Evolutionary conservation across 2,797 vertebrate species (phyloP).

Genomic region (Chelon auratus): DNA sequence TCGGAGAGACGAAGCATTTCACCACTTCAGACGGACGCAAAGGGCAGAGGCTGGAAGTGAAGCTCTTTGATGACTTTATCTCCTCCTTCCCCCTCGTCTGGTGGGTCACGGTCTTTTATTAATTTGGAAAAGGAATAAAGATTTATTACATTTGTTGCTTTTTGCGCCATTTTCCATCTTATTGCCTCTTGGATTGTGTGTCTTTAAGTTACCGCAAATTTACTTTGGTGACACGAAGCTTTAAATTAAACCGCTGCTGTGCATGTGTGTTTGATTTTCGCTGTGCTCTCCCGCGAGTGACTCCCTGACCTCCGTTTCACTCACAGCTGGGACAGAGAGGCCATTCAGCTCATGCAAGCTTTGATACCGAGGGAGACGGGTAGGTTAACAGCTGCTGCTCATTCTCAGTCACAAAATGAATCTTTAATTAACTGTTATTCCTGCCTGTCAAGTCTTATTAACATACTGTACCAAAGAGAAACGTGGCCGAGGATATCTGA

Average conservation of each 20-base stretch:
- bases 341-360: conserved; percentile 90
- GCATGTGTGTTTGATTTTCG: conserved; percentile 67
- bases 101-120: conserved; percentile 76
- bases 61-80: conserved; percentile 93
- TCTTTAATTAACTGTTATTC: conserved; percentile 63
- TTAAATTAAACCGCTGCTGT: conserved; percentile 43
- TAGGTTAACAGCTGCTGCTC: conserved; percentile 71
- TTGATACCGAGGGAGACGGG: conserved; percentile 93
- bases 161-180: conserved; percentile 29
- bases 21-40: conserved; percentile 92
- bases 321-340: conserved; percentile 95
- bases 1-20: conserved; percentile 91
- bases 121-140: conserved; percentile 44
- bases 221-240: conserved; percentile 41
- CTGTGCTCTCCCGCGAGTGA: conserved; percentile 34
- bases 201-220: conserved; percentile 45
- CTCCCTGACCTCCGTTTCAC: conserved; percentile 70
- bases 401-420: conserved; percentile 53
- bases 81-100: conserved; percentile 91
- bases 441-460: conserved; percentile 62
- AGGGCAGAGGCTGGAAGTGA: conserved; percentile 95
- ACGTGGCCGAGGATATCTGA: conserved; percentile 53
- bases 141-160: conserved; percentile 34
- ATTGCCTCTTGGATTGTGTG: conserved; percentile 5
- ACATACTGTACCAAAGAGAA: conserved; percentile 26